A percentile compares a stretch with the other conserved stretches of the same genome.
Conservation (phyloP, 2,113 vertebrate species). For the Zosterops japonicus region DNA sequence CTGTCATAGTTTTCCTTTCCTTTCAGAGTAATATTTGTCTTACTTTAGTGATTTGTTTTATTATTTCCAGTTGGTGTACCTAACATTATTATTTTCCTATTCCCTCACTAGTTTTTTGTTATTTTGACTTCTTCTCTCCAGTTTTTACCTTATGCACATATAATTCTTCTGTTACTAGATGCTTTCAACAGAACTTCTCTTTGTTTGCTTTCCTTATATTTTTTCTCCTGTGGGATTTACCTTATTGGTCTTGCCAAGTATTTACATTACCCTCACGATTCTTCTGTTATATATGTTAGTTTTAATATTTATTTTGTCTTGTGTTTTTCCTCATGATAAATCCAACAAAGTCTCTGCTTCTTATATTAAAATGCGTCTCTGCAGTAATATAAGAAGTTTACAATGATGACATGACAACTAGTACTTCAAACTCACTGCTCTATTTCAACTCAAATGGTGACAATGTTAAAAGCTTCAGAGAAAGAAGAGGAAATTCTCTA, state of each 20-base stretch:
- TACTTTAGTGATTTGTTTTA: conserved; percentile 15
- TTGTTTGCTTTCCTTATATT: background rate
- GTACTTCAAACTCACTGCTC: background rate
- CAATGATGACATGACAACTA: background rate
- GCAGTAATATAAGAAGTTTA: background rate
- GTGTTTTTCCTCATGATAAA: background rate
- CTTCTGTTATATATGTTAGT: background rate
- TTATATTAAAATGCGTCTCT: background rate
- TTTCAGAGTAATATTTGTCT: conserved; percentile 12
- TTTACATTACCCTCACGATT: background rate
- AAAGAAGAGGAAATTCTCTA: background rate
- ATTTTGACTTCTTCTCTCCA: background rate
- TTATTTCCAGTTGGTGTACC: background rate
- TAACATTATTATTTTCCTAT: conserved; percentile 27
- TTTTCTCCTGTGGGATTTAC: background rate
- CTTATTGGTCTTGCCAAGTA: background rate
- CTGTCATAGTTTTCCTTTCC: background rate
- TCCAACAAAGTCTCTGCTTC: background rate
- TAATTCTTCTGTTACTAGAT: background rate
- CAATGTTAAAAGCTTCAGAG: background rate
- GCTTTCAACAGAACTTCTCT: background rate
- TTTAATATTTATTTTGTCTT: conserved; percentile 39
- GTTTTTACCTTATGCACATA: background rate
- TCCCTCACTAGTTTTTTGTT: background rate
- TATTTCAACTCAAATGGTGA: background rate